A percentile compares a stretch with the other conserved stretches of the same genome.
Evolutionary conservation across 2,888 invertebrate genomes (phyloP).

Genomic region (Saturnia japonica): DNA sequence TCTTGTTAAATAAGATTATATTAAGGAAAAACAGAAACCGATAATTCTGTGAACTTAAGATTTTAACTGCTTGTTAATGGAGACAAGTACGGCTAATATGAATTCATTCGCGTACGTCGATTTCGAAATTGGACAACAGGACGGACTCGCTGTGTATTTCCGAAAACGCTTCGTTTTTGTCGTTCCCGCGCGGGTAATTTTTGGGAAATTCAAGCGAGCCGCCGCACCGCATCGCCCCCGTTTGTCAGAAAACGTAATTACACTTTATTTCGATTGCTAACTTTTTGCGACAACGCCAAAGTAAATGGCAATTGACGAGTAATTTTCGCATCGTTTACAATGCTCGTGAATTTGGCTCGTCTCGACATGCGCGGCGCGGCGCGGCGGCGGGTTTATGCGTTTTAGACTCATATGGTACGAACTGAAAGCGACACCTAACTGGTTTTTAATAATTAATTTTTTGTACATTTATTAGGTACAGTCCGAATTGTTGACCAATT

Average conservation of each 20-base stretch:
- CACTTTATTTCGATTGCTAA: constrained; percentile 69
- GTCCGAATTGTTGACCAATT: no score
- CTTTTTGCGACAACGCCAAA: constrained; percentile 49
- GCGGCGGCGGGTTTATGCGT: constrained; percentile 1
- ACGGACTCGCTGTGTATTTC: constrained; percentile 50
- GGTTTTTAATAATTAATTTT: not conserved
- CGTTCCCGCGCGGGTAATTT: constrained; percentile 52
- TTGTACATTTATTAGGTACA: not conserved
- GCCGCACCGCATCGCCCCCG: constrained; percentile 36
- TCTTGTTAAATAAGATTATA: no score
- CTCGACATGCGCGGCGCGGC: no score
- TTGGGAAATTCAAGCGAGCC: constrained; percentile 58
- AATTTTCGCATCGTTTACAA: constrained; percentile 16
- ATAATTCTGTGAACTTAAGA: no score
- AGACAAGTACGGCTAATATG: not conserved
- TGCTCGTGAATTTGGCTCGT: constrained; percentile 1
- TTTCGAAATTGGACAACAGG: constrained; percentile 18
- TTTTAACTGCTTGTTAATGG: not conserved
- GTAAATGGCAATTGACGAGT: constrained; percentile 37
- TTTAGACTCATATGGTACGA: constrained; percentile 5
- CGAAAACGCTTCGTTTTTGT: constrained; percentile 59
- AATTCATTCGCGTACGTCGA: constrained; percentile 8
- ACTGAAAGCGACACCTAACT: not conserved
- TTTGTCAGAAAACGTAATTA: constrained; percentile 60
- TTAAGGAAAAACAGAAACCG: no score